phyloP scores from a whole-genome alignment of 2,888 invertebrate species.

The Coremacera marginata region DNA sequence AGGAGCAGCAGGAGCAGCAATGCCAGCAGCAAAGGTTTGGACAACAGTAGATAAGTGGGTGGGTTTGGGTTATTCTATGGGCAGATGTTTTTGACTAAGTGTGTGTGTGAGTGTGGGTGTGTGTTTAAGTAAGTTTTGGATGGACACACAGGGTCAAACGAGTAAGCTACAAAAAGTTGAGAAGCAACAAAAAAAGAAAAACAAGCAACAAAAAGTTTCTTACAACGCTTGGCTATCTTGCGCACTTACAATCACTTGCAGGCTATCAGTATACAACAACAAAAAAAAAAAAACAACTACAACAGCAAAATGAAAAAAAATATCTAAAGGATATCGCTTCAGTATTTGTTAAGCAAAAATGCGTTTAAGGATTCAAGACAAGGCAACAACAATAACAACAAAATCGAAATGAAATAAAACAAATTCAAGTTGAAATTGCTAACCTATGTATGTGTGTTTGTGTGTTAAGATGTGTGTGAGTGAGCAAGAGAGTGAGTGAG shows the following conservation, averaged over 20 bases:
- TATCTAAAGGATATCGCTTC: not conserved
- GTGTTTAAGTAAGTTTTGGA: conserved; percentile 27
- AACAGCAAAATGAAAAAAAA: not conserved
- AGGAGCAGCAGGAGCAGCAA: not conserved
- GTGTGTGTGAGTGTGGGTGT: conserved; percentile 12
- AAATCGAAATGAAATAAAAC: conserved; percentile 43
- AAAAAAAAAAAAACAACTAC: not conserved
- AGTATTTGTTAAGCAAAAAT: conserved; percentile 21
- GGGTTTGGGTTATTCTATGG: too few species aligned
- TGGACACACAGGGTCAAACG: conserved; percentile 41
- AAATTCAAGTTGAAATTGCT: conserved; percentile 35
- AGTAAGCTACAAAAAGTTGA: not conserved
- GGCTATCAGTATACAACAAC: not conserved
- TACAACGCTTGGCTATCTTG: not conserved
- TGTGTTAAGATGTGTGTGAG: conserved; percentile 13
- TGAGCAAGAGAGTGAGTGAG: conserved; percentile 2
- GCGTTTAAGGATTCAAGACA: conserved; percentile 32
- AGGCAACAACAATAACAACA: conserved; percentile 31
- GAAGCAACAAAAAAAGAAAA: not conserved
- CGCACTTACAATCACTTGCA: not conserved
- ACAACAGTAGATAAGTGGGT: too few species aligned
- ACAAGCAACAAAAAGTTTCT: not conserved
- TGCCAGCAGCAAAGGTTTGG: not conserved
- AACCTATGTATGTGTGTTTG: not conserved
- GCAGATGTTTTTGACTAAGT: not conserved